A percentile compares a stretch with the other conserved stretches of the same genome.
Evolutionary conservation across 1,140 invertebrate genomes (phyloP).

Genomic region (Drosophila mayri): DNA sequence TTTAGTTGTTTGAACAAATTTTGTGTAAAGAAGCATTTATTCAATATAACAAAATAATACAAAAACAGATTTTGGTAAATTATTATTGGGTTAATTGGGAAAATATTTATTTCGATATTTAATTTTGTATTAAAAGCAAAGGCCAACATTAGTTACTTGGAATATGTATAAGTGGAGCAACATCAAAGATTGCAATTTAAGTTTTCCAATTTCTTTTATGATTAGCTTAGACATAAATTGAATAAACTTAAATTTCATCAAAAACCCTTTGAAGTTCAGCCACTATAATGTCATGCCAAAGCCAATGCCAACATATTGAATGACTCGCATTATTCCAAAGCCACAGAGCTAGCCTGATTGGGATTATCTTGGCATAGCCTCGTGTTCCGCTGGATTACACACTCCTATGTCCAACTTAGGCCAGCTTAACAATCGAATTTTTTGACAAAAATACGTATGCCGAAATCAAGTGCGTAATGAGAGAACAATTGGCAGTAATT

Average conservation of each 20-base stretch:
- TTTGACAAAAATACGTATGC: not conserved
- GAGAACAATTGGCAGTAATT: conserved; percentile 44
- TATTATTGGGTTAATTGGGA: not conserved
- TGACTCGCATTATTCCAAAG: conserved; percentile 22
- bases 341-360: conserved; percentile 11
- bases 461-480: conserved; percentile 25
- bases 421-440: conserved; percentile 4
- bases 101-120: not conserved
- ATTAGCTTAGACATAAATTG: not conserved
- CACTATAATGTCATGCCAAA: conserved; percentile 7
- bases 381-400: conserved; percentile 34
- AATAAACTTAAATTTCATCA: not conserved
- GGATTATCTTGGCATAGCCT: conserved; percentile 14
- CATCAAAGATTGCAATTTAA: not conserved
- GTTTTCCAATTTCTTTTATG: not conserved
- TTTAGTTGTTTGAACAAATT: not conserved
- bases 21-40: not conserved
- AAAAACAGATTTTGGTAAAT: not conserved
- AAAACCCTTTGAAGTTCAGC: not conserved
- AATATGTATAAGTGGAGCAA: too few relatives aligned
- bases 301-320: conserved; percentile 10
- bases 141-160: too few relatives aligned
- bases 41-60: not conserved
- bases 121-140: not conserved
- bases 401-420: conserved; percentile 23